A percentile compares a stretch with the other conserved stretches of the same genome.
These are phyloP conservation scores for Bufo gargarizans DNA, from an alignment of 2,113 vertebrate genomes.

Conservation along the genomic window DNA sequence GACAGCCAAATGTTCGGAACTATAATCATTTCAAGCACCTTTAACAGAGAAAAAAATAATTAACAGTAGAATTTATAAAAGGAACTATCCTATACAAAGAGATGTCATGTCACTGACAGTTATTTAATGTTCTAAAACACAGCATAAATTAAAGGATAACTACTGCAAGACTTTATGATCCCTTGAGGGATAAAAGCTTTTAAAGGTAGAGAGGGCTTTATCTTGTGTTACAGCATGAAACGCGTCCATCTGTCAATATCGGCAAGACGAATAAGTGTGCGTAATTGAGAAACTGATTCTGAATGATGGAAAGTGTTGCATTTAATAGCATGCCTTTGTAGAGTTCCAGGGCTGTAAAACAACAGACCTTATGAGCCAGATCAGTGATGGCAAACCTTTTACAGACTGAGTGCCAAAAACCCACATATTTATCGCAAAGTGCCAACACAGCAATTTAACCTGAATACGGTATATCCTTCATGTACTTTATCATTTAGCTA, in stretches of 20 bases:
- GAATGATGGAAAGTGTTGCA: neutral
- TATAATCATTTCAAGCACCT: neutral
- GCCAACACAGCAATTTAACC: too few species aligned
- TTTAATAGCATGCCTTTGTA: neutral
- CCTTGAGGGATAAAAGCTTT: constrained; percentile 14
- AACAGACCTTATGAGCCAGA: neutral
- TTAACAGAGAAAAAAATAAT: neutral
- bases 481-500: too few species aligned
- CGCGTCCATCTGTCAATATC: neutral
- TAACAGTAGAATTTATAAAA: neutral
- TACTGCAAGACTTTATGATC: neutral
- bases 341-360: neutral
- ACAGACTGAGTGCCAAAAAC: too few species aligned
- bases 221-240: neutral
- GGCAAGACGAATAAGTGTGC: neutral
- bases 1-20: neutral
- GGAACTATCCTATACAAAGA: neutral
- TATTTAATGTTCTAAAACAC: constrained; percentile 9
- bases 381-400: neutral
- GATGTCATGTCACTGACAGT: constrained; percentile 8
- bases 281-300: neutral
- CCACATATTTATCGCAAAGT: too few species aligned
- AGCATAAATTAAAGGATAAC: constrained; percentile 21
- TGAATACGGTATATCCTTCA: too few species aligned
- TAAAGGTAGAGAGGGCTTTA: neutral